Evolutionary conservation across 2,113 vertebrate genomes (phyloP).

Genomic region (Rhineura floridana): DNA sequence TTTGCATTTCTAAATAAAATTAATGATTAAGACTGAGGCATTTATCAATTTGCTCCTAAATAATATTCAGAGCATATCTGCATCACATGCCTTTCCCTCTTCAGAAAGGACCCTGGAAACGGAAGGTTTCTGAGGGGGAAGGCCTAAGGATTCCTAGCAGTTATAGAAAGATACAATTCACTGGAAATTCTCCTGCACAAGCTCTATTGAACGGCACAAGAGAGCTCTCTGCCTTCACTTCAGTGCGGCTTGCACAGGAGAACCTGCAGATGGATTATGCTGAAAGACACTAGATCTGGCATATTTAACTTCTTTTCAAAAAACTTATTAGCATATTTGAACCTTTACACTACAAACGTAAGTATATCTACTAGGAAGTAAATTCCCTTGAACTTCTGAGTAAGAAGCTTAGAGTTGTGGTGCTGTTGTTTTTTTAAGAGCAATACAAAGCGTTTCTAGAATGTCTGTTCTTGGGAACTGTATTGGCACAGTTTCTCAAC

Average conservation of each 20-base stretch:
- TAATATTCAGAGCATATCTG: too few species aligned
- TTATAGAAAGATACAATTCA: neutral
- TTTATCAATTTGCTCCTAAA: neutral
- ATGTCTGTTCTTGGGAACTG: neutral
- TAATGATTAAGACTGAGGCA: conserved; percentile 52
- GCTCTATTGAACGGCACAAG: neutral
- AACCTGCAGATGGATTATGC: neutral
- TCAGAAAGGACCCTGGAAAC: neutral
- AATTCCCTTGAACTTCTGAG: neutral
- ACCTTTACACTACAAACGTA: neutral
- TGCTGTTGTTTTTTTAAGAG: neutral
- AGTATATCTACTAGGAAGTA: neutral
- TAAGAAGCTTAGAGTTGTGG: neutral
- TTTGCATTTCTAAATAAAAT: conserved; percentile 84
- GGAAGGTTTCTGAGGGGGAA: neutral
- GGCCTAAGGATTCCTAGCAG: neutral
- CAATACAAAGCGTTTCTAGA: conserved; percentile 15
- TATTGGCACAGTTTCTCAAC: neutral
- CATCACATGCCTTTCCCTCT: neutral
- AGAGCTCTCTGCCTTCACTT: neutral
- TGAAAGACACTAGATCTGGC: neutral
- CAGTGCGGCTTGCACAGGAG: neutral
- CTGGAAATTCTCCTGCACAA: neutral
- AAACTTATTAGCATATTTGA: neutral
- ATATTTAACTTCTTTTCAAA: neutral